These are phyloP conservation scores for Chondrilla cf. caribensis DNA, from an alignment of 37 sponge, comb jelly and placozoan genomes.

Conservation along the genomic window DNA sequence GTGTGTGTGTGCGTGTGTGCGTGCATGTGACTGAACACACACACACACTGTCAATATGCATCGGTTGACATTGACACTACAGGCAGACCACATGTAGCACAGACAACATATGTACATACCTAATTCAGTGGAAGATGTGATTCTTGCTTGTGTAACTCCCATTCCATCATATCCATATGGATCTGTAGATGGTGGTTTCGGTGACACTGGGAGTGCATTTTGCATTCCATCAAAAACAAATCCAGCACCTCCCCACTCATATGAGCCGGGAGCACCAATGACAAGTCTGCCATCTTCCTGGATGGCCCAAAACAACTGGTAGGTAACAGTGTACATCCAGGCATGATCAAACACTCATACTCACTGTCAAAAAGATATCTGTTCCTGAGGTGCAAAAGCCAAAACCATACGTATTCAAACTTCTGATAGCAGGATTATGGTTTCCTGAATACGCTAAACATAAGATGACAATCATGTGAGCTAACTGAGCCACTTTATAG, in stretches of 20 bases:
- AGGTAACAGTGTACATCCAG: too few species aligned
- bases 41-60: too few species aligned
- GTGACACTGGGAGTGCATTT: not conserved
- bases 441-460: too few species aligned
- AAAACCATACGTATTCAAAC: not conserved
- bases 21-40: too few species aligned
- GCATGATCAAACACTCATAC: too few species aligned
- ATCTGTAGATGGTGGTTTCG: not conserved
- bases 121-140: not conserved
- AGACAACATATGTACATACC: not conserved
- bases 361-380: constrained; percentile 5
- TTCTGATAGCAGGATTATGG: too few species aligned
- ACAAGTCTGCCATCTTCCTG: not conserved
- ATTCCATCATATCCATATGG: constrained; percentile 11
- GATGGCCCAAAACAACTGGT: not conserved
- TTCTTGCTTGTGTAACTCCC: not conserved
- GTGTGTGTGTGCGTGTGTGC: too few species aligned
- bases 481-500: too few species aligned
- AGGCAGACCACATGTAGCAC: too few species aligned
- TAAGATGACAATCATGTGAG: too few species aligned
- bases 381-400: constrained; percentile 22
- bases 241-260: not conserved
- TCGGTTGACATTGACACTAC: too few species aligned
- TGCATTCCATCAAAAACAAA: not conserved
- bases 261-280: constrained; percentile 7